Evolutionary conservation across 2,797 vertebrate genomes (phyloP).

Genomic region (Fratercula arctica): DNA sequence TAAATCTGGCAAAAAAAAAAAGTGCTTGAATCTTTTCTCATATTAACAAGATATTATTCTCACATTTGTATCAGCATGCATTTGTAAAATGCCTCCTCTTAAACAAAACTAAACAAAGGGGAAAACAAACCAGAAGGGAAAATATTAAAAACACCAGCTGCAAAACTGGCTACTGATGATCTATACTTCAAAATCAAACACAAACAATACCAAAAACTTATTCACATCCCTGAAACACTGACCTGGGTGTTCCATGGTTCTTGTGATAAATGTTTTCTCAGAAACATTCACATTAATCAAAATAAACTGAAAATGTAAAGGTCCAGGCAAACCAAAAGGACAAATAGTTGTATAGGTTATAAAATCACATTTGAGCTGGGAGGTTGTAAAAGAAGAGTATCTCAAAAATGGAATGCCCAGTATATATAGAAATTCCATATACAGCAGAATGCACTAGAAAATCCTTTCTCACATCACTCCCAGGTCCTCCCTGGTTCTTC

Average conservation of each 20-base stretch:
- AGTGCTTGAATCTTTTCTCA: neutral
- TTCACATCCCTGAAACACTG: neutral
- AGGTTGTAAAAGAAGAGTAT: neutral
- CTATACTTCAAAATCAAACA: neutral
- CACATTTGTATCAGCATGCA: neutral
- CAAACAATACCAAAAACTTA: neutral
- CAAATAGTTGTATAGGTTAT: neutral
- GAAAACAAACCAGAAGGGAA: neutral
- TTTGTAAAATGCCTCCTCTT: neutral
- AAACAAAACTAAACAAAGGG: neutral
- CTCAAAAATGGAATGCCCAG: neutral
- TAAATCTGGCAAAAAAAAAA: neutral
- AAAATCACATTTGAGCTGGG: neutral
- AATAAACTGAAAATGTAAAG: neutral
- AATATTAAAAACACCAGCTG: neutral
- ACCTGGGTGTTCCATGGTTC: neutral
- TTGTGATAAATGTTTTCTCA: neutral
- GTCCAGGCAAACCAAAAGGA: neutral
- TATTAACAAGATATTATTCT: neutral
- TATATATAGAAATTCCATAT: neutral
- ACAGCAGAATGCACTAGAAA: neutral
- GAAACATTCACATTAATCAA: neutral
- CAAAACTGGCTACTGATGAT: neutral
- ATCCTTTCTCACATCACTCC: neutral
- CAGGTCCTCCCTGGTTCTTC: neutral